Conservation (phyloP, 2,888 invertebrate species). For the Eurois occulta region DNA sequence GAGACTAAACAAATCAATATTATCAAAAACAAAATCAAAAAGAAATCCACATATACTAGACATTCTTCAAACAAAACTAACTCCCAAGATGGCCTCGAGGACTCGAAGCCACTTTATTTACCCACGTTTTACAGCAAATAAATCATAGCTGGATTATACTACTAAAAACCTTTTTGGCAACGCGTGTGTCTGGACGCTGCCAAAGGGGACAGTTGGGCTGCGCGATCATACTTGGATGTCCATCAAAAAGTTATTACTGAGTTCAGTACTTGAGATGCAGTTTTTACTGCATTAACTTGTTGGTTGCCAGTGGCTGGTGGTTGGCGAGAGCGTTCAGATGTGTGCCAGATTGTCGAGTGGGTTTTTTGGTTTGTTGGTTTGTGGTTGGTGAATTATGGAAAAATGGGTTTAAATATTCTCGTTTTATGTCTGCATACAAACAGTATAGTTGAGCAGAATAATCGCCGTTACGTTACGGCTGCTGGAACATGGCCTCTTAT, state of each 20-base stretch:
- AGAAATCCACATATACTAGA: background rate
- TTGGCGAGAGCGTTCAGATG: conserved; percentile 38
- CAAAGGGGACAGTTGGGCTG: conserved; percentile 70
- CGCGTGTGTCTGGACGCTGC: conserved; percentile 64
- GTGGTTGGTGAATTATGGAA: conserved; percentile 23
- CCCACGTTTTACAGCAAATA: conserved; percentile 59
- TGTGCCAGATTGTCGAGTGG: conserved; percentile 54
- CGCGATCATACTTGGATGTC: conserved; percentile 74
- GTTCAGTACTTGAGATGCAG: conserved; percentile 58
- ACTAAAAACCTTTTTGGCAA: conserved; percentile 70
- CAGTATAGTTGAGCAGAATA: background rate
- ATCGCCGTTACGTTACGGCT: background rate
- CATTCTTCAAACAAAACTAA: conserved; percentile 29
- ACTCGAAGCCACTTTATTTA: conserved; percentile 41
- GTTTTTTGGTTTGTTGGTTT: conserved; percentile 41
- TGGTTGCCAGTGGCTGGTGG: conserved; percentile 27
- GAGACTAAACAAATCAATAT: background rate
- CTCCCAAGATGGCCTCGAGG: conserved; percentile 17
- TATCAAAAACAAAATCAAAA: background rate
- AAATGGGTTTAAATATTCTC: conserved; percentile 10
- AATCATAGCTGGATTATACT: conserved; percentile 60
- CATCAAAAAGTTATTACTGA: conserved; percentile 72
- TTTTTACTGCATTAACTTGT: conserved; percentile 65
- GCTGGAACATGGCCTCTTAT: background rate
- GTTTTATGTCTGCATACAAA: background rate